Conservation (phyloP, 2,113 vertebrate genomes). For the Protobothrops flavoviridis region DNA sequence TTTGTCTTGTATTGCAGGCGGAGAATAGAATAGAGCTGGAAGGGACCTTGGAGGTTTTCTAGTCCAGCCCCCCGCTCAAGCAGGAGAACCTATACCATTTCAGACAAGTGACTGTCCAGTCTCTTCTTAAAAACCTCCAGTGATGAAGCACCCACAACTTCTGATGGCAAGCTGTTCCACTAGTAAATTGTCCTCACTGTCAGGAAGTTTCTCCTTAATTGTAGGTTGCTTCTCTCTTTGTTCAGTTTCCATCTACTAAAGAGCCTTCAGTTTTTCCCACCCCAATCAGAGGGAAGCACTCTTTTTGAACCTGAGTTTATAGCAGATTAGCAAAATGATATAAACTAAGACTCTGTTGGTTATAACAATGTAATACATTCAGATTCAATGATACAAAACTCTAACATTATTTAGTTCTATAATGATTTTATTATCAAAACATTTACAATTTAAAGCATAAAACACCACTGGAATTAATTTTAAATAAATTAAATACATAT, state of each 20-base stretch:
- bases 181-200: too few species aligned
- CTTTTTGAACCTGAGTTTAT: background rate
- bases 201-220: too few species aligned
- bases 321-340: background rate
- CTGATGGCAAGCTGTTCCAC: too few species aligned
- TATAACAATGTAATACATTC: background rate
- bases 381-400: background rate
- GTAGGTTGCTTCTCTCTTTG: too few species aligned
- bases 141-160: too few species aligned
- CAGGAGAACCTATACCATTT: too few species aligned
- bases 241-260: background rate
- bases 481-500: slow-evolving; percentile 57
- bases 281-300: background rate
- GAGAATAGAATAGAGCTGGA: too few species aligned
- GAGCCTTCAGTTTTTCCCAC: background rate
- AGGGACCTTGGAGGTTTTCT: too few species aligned
- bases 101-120: too few species aligned
- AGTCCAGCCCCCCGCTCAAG: too few species aligned
- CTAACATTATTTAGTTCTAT: background rate
- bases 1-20: too few species aligned
- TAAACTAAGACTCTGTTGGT: background rate
- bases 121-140: too few species aligned
- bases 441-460: slow-evolving; percentile 25
- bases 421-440: slow-evolving; percentile 50
- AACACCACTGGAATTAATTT: slow-evolving; percentile 31